Percentiles rank a stretch among this genome's conserved stretches.
Conservation (phyloP, 30 jellyfish, hydroid and myxozoan species). For the Aurelia coerulea region DNA sequence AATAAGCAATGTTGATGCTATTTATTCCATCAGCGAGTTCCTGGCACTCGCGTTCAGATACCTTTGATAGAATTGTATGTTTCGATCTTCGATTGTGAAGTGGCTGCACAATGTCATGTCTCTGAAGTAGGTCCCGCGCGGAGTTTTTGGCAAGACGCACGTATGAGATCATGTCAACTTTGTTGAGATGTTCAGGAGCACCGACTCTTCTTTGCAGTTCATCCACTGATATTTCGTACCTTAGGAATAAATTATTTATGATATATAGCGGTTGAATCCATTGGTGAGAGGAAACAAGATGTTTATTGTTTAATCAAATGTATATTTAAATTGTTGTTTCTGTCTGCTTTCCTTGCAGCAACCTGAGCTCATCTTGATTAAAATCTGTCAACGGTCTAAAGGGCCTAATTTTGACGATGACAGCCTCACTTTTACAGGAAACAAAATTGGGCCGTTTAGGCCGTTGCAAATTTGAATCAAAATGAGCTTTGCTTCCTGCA, state of each 20-base stretch:
- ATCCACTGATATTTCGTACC: conserved; percentile 77
- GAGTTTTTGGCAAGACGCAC: conserved; percentile 88
- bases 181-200: conserved; percentile 89
- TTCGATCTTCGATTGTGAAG: conserved; percentile 81
- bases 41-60: conserved; percentile 84
- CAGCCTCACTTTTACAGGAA: no score
- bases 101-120: conserved; percentile 59
- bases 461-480: no score
- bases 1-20: conserved; percentile 55
- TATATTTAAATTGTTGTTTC: no score
- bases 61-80: conserved; percentile 83
- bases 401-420: no score
- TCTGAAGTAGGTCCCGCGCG: conserved; percentile 84
- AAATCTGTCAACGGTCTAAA: no score
- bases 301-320: no score
- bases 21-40: conserved; percentile 84
- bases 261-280: not conserved
- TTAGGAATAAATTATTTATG: not conserved
- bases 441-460: no score
- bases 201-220: conserved; percentile 81
- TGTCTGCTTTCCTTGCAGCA: no score
- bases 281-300: no score
- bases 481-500: no score
- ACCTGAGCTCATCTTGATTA: no score
- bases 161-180: conserved; percentile 94